Evolutionary conservation across 2,888 invertebrate species (phyloP), one percentile per base, ranked within the genome.

Genomic region (Cremastinae sp.): DNA sequence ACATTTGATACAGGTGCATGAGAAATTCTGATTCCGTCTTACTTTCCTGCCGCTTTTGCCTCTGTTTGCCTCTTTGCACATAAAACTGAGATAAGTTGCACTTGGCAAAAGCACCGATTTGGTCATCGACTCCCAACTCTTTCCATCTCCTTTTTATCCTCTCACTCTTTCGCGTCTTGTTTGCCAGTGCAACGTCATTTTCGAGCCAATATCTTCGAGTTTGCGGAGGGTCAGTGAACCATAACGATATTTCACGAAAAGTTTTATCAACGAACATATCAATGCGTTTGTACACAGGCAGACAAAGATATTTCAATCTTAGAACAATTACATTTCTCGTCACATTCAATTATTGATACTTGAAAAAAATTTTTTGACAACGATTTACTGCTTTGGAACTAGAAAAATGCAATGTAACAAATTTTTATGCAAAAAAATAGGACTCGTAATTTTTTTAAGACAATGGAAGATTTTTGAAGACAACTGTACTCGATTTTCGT

Each of bases 171-270:
- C 45, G 16, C 22, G 12, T 14, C 20, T 28, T 53, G 37, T 53
- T 61, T 45, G 47, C 14, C 43, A 43, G 65, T 41, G 43, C 41
- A 47, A 49, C 74, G 51, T 74, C 56, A 37, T 69, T 74, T 64
- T 37, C 58, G 12, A 58, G 56, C 56, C 68, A 64, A 74, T 74
- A 69, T 69, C 56, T 49, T 22, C 28, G 43, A 49, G 39, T 55
- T 68, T 68, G 69, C 58, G 58, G 64, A 69, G 51, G 64, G 56
- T 74, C 68, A 64, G 58, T 58, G 74, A 74, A 69, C 74, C 51
- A 22, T 35, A 43, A 51, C 56, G 62, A 51, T 37, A 51, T 22
- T 74, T 58, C 41, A 49, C 49, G 41, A 28, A 74, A 69, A 74
- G 58, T 69, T 69, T 51, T 56, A 2, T 64, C 41, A 10, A 9